These are phyloP conservation scores for Rhagologus leucostigma DNA, from an alignment of 2,113 vertebrate genomes.

Conservation along the genomic window DNA sequence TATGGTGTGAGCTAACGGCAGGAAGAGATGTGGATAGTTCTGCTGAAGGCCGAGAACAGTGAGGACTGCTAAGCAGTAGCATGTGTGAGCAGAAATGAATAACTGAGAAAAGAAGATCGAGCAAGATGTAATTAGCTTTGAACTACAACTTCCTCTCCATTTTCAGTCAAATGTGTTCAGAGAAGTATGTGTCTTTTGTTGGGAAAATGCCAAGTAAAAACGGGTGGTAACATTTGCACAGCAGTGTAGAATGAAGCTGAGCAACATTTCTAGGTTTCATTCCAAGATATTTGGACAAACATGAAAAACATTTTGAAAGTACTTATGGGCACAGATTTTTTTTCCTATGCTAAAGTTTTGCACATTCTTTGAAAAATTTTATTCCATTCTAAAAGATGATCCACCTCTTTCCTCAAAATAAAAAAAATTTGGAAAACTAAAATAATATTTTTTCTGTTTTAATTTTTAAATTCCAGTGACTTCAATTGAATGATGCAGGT, in stretches of 20 bases:
- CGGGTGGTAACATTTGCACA: not conserved
- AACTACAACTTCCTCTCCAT: conserved; percentile 23
- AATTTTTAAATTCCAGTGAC: not conserved
- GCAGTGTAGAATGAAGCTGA: conserved; percentile 34
- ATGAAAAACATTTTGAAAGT: conserved; percentile 17
- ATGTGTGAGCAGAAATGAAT: conserved; percentile 36
- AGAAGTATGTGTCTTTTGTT: not conserved
- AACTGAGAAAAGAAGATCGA: conserved; percentile 35
- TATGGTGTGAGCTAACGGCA: conserved; percentile 33
- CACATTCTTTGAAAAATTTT: not conserved
- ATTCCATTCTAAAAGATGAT: not conserved
- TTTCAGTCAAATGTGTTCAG: conserved; percentile 50
- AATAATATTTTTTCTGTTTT: not conserved
- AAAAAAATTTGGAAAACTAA: not conserved
- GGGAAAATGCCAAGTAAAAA: not conserved
- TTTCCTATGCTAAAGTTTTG: not conserved
- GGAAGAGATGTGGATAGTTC: conserved; percentile 41
- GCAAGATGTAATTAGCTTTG: conserved; percentile 32
- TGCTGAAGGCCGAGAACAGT: conserved; percentile 29
- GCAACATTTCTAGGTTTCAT: conserved; percentile 27
- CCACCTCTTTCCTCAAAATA: not conserved
- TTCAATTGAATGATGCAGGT: not conserved
- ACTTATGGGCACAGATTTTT: not conserved
- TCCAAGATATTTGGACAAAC: conserved; percentile 46
- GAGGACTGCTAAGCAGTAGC: conserved; percentile 14